Percentiles rank a stretch among this genome's conserved stretches.
Evolutionary conservation across 2,797 vertebrate species (phyloP).

Genomic region (Aphelocoma californica): DNA sequence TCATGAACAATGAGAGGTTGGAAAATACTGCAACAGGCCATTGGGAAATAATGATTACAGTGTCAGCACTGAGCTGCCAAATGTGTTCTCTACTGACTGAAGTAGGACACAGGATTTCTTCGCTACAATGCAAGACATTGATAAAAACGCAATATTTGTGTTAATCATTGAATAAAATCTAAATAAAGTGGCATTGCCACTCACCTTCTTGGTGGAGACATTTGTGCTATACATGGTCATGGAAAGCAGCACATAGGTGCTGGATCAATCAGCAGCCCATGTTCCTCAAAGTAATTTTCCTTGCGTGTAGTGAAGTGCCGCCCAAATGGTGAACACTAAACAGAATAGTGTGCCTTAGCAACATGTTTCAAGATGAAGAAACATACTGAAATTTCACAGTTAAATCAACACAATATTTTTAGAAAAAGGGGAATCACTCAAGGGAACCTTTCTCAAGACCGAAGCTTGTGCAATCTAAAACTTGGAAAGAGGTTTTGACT

Average conservation of each 20-base stretch:
- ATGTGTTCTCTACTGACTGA: neutral
- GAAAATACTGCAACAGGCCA: constrained; percentile 30
- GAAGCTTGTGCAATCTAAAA: constrained; percentile 29
- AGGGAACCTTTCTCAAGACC: constrained; percentile 28
- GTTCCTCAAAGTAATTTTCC: neutral
- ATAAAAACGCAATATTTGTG: neutral
- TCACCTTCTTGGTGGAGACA: neutral
- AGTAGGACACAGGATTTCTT: neutral
- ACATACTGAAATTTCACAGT: neutral
- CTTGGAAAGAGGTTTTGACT: constrained; percentile 26
- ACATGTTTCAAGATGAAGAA: neutral
- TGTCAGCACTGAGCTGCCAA: neutral
- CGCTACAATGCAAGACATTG: neutral
- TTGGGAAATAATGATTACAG: constrained; percentile 30
- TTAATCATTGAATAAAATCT: neutral
- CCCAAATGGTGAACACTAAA: neutral
- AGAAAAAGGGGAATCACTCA: neutral
- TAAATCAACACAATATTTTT: neutral
- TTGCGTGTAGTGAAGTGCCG: neutral
- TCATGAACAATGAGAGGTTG: constrained; percentile 11
- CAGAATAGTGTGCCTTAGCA: neutral
- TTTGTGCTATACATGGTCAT: neutral
- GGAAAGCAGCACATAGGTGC: neutral
- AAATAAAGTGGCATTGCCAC: neutral
- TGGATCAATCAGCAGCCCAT: neutral